phyloP scores from a whole-genome alignment of 2,888 invertebrate species.

The Lamellibrachia satsuma region DNA sequence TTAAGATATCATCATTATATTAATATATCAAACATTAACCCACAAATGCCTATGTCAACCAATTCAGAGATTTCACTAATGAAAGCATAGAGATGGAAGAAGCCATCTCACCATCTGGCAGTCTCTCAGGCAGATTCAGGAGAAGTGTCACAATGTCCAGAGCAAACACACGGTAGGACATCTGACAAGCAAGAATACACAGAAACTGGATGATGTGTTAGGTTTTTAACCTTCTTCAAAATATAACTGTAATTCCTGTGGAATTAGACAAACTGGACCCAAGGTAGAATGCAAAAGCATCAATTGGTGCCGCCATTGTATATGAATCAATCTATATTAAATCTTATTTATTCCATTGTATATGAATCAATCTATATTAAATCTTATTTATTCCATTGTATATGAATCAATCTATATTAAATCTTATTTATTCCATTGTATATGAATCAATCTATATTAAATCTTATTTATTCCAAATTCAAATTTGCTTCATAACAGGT shows the following conservation, averaged over 20 bases:
- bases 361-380: neutral
- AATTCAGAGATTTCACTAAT: neutral
- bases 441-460: neutral
- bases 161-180: conserved; percentile 66
- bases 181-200: conserved; percentile 43
- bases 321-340: neutral
- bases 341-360: neutral
- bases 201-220: neutral
- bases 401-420: neutral
- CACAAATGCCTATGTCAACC: neutral
- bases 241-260: neutral
- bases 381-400: neutral
- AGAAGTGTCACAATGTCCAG: conserved; percentile 69
- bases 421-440: neutral
- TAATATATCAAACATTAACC: no score
- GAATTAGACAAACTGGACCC: neutral
- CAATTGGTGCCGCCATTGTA: neutral
- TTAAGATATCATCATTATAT: neutral
- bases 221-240: neutral
- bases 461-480: neutral
- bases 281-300: neutral
- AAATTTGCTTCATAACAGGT: neutral
- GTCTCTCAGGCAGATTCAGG: conserved; percentile 54
- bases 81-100: neutral
- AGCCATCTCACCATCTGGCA: conserved; percentile 21